These are phyloP conservation scores for Pholis gunnellus DNA, from an alignment of 2,113 vertebrate species.

Conservation along the genomic window DNA sequence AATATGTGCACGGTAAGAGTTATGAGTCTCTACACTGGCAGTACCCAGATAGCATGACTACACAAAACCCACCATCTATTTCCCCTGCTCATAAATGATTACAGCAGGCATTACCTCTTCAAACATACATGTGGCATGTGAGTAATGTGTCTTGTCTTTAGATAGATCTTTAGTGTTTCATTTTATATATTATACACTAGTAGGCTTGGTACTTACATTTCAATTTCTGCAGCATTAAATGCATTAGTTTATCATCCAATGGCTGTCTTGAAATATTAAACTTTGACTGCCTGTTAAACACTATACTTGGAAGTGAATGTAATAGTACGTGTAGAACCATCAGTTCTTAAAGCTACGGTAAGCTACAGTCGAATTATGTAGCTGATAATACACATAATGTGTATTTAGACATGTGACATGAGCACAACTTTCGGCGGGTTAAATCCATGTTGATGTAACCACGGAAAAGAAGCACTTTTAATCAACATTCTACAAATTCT, in stretches of 20 bases:
- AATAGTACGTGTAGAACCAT: background rate
- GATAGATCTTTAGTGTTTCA: background rate
- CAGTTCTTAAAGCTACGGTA: background rate
- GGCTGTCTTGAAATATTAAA: background rate
- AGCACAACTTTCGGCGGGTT: background rate
- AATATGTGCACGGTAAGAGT: background rate
- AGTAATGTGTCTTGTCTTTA: background rate
- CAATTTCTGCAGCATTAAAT: background rate
- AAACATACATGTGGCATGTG: background rate
- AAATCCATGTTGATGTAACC: background rate
- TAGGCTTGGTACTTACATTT: background rate
- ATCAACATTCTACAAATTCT: background rate
- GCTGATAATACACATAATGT: background rate
- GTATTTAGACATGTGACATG: background rate
- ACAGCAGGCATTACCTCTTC: background rate
- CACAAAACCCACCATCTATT: background rate
- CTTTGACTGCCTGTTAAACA: background rate
- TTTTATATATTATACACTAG: background rate
- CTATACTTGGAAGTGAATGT: background rate
- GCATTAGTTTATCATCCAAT: background rate
- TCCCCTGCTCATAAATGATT: background rate
- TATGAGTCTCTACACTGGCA: background rate
- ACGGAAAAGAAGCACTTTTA: background rate
- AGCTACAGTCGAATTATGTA: background rate
- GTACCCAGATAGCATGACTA: background rate